These are phyloP conservation scores for Setipinna tenuifilis DNA, from an alignment of 2,797 vertebrate genomes.

Conservation along the genomic window DNA sequence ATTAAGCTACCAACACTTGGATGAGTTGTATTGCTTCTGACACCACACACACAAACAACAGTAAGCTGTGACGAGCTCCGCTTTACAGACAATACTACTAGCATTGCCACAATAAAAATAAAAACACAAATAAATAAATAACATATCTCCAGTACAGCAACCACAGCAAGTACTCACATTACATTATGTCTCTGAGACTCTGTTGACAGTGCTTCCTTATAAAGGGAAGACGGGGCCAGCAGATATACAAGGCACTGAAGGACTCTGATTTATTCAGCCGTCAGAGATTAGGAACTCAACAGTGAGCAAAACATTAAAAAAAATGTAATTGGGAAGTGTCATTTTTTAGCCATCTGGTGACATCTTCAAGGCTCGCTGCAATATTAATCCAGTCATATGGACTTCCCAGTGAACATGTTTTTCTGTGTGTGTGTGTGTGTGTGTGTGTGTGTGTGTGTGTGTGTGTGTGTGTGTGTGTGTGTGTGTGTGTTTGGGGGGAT, in stretches of 20 bases:
- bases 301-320: constrained; percentile 54
- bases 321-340: constrained; percentile 46
- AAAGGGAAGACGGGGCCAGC: neutral
- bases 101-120: neutral
- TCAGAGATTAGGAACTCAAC: constrained; percentile 54
- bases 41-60: neutral
- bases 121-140: neutral
- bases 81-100: neutral
- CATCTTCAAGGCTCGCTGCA: constrained; percentile 39
- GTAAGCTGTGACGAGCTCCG: neutral
- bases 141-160: neutral
- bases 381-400: constrained; percentile 54
- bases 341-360: constrained; percentile 48
- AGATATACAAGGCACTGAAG: constrained; percentile 60
- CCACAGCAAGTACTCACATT: neutral
- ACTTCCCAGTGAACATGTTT: too few species aligned
- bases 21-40: neutral
- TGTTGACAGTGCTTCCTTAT: constrained; percentile 14
- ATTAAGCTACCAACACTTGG: neutral
- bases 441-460: neutral
- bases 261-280: constrained; percentile 57
- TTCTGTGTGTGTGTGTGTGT: neutral
- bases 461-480: constrained; percentile 10
- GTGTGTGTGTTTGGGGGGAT: neutral
- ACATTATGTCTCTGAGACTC: neutral